A percentile compares a stretch with the other conserved stretches of the same genome.
Conservation (phyloP, 2,888 invertebrate genomes). For the Colletes collaris region DNA sequence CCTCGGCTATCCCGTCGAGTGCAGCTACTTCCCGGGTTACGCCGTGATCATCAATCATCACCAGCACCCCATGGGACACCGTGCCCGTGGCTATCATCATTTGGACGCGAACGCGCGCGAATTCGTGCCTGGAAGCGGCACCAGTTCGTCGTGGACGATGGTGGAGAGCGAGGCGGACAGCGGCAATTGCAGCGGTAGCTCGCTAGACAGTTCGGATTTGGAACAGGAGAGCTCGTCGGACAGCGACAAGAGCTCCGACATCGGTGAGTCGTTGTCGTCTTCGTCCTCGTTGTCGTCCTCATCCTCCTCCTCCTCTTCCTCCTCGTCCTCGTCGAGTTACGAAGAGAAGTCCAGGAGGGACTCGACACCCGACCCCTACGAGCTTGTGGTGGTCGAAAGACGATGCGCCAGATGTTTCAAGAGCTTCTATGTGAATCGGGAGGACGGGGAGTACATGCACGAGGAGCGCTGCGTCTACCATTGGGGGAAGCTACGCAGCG, state of each 20-base stretch:
- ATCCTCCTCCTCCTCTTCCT: too few species aligned
- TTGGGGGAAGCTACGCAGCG: constrained; percentile 89
- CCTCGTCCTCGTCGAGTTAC: background rate
- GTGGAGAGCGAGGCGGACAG: constrained; percentile 72
- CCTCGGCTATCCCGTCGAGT: constrained; percentile 90
- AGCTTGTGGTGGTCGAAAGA: constrained; percentile 74
- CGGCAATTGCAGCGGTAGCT: constrained; percentile 76
- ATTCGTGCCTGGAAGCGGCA: constrained; percentile 85
- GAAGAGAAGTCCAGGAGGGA: constrained; percentile 15
- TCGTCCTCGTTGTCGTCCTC: constrained; percentile 13
- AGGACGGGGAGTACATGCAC: constrained; percentile 87
- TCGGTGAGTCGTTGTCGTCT: constrained; percentile 60
- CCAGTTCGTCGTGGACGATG: constrained; percentile 63
- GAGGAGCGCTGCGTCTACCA: constrained; percentile 93
- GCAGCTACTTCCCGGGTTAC: constrained; percentile 84
- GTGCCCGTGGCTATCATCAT: constrained; percentile 60
- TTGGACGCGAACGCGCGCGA: constrained; percentile 89
- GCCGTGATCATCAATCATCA: constrained; percentile 43
- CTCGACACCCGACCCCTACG: background rate
- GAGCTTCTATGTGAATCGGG: constrained; percentile 87
- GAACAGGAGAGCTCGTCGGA: constrained; percentile 76
- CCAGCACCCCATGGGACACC: constrained; percentile 40
- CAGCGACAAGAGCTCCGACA: constrained; percentile 75
- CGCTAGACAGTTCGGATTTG: constrained; percentile 74
- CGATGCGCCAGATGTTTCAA: constrained; percentile 90